Evolutionary conservation across 92 coral and sea anemone genomes (phyloP).

Genomic region (Meandrina meandrites): DNA sequence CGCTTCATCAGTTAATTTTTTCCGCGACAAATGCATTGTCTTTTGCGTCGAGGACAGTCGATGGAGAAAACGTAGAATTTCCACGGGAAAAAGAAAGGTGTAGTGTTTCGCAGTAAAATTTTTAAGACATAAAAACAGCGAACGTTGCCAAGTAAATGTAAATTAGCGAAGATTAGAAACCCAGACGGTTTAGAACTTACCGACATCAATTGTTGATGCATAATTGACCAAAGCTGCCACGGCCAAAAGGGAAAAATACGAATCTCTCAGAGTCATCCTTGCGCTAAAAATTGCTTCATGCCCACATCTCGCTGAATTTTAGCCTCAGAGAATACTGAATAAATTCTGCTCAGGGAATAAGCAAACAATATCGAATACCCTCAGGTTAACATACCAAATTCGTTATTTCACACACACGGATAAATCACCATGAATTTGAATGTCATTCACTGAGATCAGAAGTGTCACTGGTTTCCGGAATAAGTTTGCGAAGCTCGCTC

Average conservation of each 20-base stretch:
- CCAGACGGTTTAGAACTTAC: slow-evolving; percentile 20
- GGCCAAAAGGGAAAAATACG: neutral
- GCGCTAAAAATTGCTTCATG: neutral
- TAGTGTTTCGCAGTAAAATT: neutral
- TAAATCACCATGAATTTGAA: neutral
- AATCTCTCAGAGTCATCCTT: neutral
- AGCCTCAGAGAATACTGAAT: neutral
- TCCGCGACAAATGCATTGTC: neutral
- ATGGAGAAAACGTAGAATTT: neutral
- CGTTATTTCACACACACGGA: slow-evolving; percentile 7
- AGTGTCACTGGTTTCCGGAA: slow-evolving; percentile 41
- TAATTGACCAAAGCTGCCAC: slow-evolving; percentile 5
- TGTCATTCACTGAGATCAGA: slow-evolving; percentile 12
- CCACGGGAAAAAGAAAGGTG: neutral
- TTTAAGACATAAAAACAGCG: neutral
- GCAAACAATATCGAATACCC: slow-evolving; percentile 5
- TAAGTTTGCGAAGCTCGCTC: slow-evolving; percentile 11
- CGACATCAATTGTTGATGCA: slow-evolving; percentile 7
- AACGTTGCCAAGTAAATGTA: slow-evolving; percentile 18
- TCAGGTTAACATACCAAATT: slow-evolving; percentile 23
- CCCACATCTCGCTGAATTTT: neutral
- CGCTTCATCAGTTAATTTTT: neutral
- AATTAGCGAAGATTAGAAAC: slow-evolving; percentile 8
- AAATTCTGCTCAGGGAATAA: neutral
- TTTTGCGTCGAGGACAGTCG: neutral